These are phyloP conservation scores for Phrynocephalus vlangalii DNA, from an alignment of 2,797 vertebrate species.

Conservation along the genomic window DNA sequence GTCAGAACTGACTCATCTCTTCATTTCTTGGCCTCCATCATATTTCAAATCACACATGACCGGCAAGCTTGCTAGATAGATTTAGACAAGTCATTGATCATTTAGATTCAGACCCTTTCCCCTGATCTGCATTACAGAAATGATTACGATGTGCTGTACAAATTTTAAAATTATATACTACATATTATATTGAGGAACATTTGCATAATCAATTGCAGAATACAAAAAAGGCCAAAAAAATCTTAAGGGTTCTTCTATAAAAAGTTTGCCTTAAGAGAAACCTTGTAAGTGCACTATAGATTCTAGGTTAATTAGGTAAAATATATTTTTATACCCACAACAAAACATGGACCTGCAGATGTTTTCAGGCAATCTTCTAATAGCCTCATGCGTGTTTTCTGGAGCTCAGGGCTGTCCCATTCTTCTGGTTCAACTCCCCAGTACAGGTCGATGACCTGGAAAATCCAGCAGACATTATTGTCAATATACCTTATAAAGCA, in stretches of 20 bases:
- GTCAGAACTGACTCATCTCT: not conserved
- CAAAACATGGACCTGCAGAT: conserved; percentile 98
- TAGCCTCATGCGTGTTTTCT: conserved; percentile 93
- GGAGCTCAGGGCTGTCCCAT: conserved; percentile 95
- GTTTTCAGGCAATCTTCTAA: conserved; percentile 97
- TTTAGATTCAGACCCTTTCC: not conserved
- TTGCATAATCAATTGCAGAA: not conserved
- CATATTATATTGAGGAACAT: not conserved
- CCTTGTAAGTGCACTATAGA: conserved; percentile 26
- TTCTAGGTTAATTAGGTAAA: conserved; percentile 62
- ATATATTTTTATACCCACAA: conserved; percentile 91
- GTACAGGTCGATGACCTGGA: conserved; percentile 95
- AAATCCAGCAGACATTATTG: conserved; percentile 44
- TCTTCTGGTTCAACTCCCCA: conserved; percentile 93
- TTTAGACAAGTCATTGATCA: not conserved
- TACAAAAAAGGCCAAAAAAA: conserved; percentile 2
- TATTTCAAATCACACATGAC: not conserved
- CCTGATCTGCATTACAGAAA: not conserved
- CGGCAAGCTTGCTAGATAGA: not conserved
- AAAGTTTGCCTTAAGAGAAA: conserved; percentile 18
- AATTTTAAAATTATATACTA: not conserved
- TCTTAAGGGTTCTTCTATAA: not conserved
- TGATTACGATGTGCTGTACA: not conserved
- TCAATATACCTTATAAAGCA: conserved; percentile 39
- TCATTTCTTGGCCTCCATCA: not conserved